Evolutionary conservation across 2,113 vertebrate genomes (phyloP).

Genomic region (Bufo bufo): DNA sequence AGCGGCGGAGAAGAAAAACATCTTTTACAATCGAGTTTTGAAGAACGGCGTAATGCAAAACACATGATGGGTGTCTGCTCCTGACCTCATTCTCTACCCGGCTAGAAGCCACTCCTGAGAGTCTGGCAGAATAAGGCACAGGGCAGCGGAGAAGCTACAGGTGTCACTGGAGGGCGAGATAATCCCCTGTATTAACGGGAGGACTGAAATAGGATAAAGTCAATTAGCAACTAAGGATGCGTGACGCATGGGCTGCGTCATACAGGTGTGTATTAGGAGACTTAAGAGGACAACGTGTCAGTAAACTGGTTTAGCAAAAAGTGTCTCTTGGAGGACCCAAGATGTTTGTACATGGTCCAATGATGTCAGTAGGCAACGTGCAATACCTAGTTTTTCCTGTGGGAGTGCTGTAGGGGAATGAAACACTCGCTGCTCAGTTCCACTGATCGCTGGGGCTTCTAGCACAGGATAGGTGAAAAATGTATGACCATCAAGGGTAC

Average conservation of each 20-base stretch:
- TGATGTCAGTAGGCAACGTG: no score
- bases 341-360: neutral
- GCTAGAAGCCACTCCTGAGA: neutral
- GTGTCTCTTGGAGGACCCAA: neutral
- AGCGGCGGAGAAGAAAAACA: slow-evolving; percentile 23
- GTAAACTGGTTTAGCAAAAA: neutral
- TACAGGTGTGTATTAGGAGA: neutral
- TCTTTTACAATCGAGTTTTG: slow-evolving; percentile 45
- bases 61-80: slow-evolving; percentile 34
- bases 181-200: neutral
- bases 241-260: neutral
- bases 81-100: slow-evolving; percentile 40
- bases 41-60: slow-evolving; percentile 25
- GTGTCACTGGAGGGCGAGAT: slow-evolving; percentile 16
- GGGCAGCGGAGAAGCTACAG: neutral
- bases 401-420: no score
- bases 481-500: no score
- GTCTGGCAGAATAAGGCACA: neutral
- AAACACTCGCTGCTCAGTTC: no score
- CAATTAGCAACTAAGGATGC: neutral
- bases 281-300: neutral
- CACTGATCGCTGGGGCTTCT: no score
- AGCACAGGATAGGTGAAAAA: no score
- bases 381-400: no score
- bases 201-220: slow-evolving; percentile 24